Evolutionary conservation across 2,888 invertebrate species (phyloP).

Genomic region (Trileptium ribeirensis): DNA sequence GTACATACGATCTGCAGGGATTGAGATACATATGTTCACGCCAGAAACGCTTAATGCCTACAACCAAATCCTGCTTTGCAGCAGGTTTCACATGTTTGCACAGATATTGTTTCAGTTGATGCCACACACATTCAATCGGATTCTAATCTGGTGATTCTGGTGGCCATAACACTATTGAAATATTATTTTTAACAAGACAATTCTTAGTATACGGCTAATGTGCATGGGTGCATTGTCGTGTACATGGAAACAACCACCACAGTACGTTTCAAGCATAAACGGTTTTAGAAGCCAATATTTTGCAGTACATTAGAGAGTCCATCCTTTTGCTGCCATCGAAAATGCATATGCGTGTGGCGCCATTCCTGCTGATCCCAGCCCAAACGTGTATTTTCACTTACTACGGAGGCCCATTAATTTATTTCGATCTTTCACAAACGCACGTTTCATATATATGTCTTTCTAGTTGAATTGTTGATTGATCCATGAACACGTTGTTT

Average conservation of each 20-base stretch:
- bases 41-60: not conserved
- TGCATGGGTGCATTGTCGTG: not conserved
- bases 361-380: not conserved
- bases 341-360: not conserved
- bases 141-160: not conserved
- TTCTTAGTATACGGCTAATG: conserved; percentile 6
- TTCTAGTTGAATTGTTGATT: not conserved
- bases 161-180: not conserved
- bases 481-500: not conserved
- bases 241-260: not conserved
- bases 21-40: not conserved
- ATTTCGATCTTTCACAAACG: not conserved
- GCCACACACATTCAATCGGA: not conserved
- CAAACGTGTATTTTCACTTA: conserved; percentile 1
- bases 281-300: not conserved
- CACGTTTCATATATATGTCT: not conserved
- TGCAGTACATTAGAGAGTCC: not conserved
- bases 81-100: not conserved
- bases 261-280: not conserved
- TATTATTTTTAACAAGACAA: not conserved
- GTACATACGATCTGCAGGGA: not conserved
- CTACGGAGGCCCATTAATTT: not conserved
- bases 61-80: not conserved
- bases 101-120: conserved; percentile 6
- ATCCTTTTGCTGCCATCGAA: not conserved